A percentile compares a stretch with the other conserved stretches of the same genome.
phyloP scores from a whole-genome alignment of 2,888 invertebrate genomes.

The Ptilodon capucinus region DNA sequence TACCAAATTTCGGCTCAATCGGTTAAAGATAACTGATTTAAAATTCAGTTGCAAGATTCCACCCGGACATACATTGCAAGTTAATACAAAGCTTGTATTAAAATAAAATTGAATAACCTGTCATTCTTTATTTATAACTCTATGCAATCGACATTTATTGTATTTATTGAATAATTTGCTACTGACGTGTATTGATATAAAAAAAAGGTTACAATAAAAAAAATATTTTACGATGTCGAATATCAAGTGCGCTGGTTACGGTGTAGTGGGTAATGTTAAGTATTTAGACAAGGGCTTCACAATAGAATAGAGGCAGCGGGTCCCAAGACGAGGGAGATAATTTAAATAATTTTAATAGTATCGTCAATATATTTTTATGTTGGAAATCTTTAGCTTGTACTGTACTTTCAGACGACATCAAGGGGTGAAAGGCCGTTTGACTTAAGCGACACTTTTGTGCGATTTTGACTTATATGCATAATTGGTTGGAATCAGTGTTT shows the following conservation, averaged over 20 bases:
- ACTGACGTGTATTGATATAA: conserved; percentile 24
- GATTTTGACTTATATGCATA: too few species aligned
- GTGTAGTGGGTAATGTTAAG: not conserved
- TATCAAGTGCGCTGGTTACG: conserved; percentile 27
- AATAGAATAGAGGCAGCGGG: conserved; percentile 35
- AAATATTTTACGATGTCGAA: conserved; percentile 36
- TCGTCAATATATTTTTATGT: conserved; percentile 35
- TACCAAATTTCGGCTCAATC: too few species aligned
- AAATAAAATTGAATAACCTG: conserved; percentile 4
- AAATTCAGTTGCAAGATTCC: too few species aligned
- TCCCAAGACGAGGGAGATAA: conserved; percentile 40
- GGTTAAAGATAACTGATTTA: too few species aligned
- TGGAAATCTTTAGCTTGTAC: too few species aligned
- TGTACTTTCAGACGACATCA: too few species aligned
- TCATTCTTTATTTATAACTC: conserved; percentile 20
- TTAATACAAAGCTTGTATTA: not conserved
- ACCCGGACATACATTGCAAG: too few species aligned
- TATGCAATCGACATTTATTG: conserved; percentile 22
- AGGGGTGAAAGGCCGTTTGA: too few species aligned
- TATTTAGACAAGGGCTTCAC: conserved; percentile 32
- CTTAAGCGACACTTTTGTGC: too few species aligned
- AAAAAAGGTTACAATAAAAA: conserved; percentile 39
- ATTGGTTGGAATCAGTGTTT: too few species aligned
- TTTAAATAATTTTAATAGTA: conserved; percentile 52
- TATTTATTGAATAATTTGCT: conserved; percentile 18